Evolutionary conservation across 2,113 vertebrate species (phyloP).

Genomic region (Neofelis nebulosa): DNA sequence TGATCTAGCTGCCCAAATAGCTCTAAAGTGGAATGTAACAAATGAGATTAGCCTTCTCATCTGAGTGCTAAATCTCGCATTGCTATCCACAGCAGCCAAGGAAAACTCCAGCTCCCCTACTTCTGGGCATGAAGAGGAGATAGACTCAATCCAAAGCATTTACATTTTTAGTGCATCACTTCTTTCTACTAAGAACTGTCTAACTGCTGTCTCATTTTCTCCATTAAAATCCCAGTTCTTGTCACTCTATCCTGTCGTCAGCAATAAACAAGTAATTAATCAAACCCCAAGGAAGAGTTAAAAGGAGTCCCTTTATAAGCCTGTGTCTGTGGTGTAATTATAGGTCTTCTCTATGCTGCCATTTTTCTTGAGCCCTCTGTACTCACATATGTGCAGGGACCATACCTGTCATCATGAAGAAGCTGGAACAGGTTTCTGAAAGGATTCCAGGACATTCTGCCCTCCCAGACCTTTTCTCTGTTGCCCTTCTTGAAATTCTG

Average conservation of each 20-base stretch:
- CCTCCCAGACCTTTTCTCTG: background rate
- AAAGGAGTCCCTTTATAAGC: constrained; percentile 34
- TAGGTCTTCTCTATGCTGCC: constrained; percentile 6
- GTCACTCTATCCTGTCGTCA: constrained; percentile 51
- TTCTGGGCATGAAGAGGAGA: background rate
- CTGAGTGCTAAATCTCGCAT: constrained; percentile 55
- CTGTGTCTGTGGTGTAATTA: background rate
- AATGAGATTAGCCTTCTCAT: constrained; percentile 54
- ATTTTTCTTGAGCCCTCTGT: constrained; percentile 26
- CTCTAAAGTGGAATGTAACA: constrained; percentile 23
- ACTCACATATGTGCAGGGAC: background rate
- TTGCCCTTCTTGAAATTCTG: constrained; percentile 9
- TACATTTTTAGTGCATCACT: constrained; percentile 22
- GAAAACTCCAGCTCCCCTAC: constrained; percentile 38
- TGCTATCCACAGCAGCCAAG: constrained; percentile 57
- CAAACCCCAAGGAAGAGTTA: constrained; percentile 26
- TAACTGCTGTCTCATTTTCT: constrained; percentile 39
- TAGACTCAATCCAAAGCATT: constrained; percentile 38
- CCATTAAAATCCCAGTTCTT: constrained; percentile 13
- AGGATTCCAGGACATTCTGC: constrained; percentile 5
- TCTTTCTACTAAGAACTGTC: background rate
- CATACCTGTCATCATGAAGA: background rate
- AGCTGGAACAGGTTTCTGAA: constrained; percentile 35
- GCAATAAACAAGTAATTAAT: constrained; percentile 71
- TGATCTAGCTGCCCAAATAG: constrained; percentile 9